Conservation (phyloP, 2,888 invertebrate genomes). For the Auanema freiburgensis region DNA sequence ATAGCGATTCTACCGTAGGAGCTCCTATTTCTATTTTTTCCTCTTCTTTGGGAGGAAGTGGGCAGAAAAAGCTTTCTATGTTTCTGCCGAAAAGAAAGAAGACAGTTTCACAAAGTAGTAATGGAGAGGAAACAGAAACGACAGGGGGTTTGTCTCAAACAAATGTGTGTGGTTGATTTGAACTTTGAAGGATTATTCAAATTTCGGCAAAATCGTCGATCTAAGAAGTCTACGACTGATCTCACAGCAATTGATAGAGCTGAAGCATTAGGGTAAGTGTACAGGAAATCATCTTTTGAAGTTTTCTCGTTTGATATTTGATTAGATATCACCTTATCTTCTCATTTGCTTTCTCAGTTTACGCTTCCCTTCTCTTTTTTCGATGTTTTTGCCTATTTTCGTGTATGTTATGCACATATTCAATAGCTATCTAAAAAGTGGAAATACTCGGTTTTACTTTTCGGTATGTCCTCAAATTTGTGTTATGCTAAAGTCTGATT, state of each 20-base stretch:
- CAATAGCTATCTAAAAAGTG: no score
- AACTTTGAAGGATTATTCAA: slow-evolving; percentile 20
- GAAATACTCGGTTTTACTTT: no score
- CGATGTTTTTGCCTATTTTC: no score
- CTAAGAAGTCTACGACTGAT: slow-evolving; percentile 20
- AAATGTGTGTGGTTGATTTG: not conserved
- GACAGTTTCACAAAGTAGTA: slow-evolving; percentile 28
- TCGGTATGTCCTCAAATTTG: no score
- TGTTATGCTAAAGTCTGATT: no score
- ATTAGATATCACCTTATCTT: no score
- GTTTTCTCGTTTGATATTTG: no score
- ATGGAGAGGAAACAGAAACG: slow-evolving; percentile 13
- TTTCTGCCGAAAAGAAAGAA: slow-evolving; percentile 40
- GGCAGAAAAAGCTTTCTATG: slow-evolving; percentile 31
- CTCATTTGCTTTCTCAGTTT: no score
- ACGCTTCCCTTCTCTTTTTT: no score
- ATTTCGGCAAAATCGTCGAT: slow-evolving; percentile 21
- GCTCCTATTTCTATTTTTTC: slow-evolving; percentile 13
- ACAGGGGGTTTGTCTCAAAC: not conserved
- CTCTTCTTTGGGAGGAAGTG: slow-evolving; percentile 16
- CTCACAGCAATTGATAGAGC: slow-evolving; percentile 4
- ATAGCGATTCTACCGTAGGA: slow-evolving; percentile 19
- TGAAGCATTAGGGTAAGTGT: slow-evolving; percentile 4
- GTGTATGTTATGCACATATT: no score
- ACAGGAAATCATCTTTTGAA: no score